Conservation (phyloP, 2,113 vertebrate genomes). For the Sporophila hypoxantha region DNA sequence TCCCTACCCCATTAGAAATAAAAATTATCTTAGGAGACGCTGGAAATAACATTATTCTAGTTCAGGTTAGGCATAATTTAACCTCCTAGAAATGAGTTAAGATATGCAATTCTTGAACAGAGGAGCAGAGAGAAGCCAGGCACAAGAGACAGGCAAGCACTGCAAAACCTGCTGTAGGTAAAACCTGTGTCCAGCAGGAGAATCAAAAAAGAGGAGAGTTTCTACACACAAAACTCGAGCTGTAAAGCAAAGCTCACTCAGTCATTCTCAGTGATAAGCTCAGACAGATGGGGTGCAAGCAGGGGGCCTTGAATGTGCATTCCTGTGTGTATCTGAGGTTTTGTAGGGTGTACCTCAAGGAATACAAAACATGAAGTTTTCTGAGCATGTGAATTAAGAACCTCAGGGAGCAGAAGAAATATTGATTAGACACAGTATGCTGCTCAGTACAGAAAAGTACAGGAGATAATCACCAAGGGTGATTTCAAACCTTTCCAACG, state of each 20-base stretch:
- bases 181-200: not conserved
- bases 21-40: not conserved
- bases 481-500: not conserved
- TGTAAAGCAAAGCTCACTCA: not conserved
- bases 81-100: slow-evolving; percentile 15
- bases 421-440: slow-evolving; percentile 51
- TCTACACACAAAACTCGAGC: not conserved
- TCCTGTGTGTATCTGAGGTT: not conserved
- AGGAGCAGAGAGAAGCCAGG: not conserved
- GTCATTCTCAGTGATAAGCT: not conserved
- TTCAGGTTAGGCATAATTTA: slow-evolving; percentile 1
- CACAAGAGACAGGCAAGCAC: not conserved
- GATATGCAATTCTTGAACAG: not conserved
- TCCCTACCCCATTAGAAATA: not conserved
- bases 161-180: not conserved
- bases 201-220: not conserved
- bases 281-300: not conserved
- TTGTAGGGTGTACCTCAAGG: not conserved
- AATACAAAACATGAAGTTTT: slow-evolving; percentile 52
- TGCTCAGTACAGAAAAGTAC: slow-evolving; percentile 27
- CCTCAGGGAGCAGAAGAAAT: slow-evolving; percentile 51
- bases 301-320: not conserved
- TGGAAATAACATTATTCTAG: slow-evolving; percentile 19
- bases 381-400: slow-evolving; percentile 54
- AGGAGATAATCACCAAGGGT: slow-evolving; percentile 8